Percentiles rank a stretch among this genome's conserved stretches.
Conservation (phyloP, 1,140 invertebrate genomes). For the Zaprionus kolodkinae region DNA sequence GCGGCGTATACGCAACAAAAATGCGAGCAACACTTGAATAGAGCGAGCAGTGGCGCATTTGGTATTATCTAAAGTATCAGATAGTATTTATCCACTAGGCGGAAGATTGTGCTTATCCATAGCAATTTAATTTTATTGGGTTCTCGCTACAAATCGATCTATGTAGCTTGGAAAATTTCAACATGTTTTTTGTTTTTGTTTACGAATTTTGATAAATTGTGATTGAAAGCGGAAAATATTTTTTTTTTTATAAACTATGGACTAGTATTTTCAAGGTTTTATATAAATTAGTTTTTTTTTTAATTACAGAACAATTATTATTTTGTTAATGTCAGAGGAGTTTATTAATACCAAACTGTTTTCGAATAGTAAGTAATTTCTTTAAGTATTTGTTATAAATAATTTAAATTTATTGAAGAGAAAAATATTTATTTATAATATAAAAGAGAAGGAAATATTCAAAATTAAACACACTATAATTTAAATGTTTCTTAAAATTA, state of each 20-base stretch:
- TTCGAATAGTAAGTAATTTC: too few species aligned
- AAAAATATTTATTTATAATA: neutral
- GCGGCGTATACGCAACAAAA: conserved; percentile 73
- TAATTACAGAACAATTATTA: too few species aligned
- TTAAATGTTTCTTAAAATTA: too few species aligned
- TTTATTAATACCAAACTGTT: neutral
- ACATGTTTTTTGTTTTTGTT: too few species aligned
- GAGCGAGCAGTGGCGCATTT: neutral
- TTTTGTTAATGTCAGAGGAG: too few species aligned
- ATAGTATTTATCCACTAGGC: neutral
- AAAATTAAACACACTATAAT: too few species aligned
- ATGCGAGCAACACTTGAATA: conserved; percentile 19
- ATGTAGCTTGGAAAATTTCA: neutral
- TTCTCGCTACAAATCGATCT: neutral
- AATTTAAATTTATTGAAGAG: neutral
- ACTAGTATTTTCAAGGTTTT: too few species aligned
- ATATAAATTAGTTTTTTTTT: too few species aligned
- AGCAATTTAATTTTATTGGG: neutral
- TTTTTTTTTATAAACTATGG: too few species aligned
- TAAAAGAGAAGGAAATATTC: neutral
- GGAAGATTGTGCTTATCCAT: neutral
- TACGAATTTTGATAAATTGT: too few species aligned
- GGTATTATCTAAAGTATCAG: neutral
- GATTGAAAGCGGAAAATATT: too few species aligned
- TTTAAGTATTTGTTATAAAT: too few species aligned